Base-by-base conservation (phyloP, 1,140 invertebrate species). In the Venturia canescens region DNA sequence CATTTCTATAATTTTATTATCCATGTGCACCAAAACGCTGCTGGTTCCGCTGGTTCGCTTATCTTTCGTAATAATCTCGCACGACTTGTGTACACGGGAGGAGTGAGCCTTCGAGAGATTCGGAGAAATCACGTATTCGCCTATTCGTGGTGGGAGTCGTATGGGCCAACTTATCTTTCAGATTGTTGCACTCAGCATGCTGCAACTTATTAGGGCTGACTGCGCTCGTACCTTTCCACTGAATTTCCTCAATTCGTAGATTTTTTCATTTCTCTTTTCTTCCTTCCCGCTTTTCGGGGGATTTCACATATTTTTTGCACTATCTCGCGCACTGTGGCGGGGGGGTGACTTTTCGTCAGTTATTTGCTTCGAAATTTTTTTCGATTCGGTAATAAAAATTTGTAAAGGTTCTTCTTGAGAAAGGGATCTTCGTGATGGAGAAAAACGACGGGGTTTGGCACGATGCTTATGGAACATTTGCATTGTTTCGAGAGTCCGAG, bases 1-100 rank as follows among this genome's bases (percentile, higher is more conserved):
- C 26, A 27, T 69, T 69, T 69, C 66, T 31, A 69, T 69, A 69
- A 69, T 69, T 69, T 69, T 69, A 69, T 69, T 34, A 69, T 29
- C 66, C 27, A 16, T 31, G 29, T 31, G 29, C 27, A 69, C 21
- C 66, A 15, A 69, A 69, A 69, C 9, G 66, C 29, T 31, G 18
- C 21, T 69, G 15, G 4, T 69, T 31, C 29, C n/a, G 18, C 21
- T 69, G 15, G 4, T 69, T 31, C 66, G 29, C 18, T 29, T 16
- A 69, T 31, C 27, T 11, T 69, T 18, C 2, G 6, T 21, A 1
- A 27, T 31, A 69, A 69, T 69, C 66, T 69, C 29, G 66, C n/a
- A 69, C 66, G 27, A 66, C 23, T 3, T 66, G 15, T 69, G 27
- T 63, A 63, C 13, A 63, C 11, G 27, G n/a, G 27, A 0, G 27